phyloP scores from a whole-genome alignment of 2,797 vertebrate genomes.

The Arnoldichthys spilopterus region DNA sequence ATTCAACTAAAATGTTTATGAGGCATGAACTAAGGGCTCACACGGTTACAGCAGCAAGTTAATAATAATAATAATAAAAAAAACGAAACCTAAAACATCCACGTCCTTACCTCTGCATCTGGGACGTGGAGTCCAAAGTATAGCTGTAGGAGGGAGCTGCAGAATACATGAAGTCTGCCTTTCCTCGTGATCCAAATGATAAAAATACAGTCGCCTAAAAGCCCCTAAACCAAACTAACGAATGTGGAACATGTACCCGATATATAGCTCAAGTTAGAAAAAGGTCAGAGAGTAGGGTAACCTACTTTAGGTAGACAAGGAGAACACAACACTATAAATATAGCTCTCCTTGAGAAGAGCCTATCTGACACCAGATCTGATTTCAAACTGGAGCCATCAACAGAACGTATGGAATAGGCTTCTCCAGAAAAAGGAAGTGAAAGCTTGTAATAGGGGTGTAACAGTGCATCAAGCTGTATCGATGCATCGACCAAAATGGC shows the following conservation, averaged over 20 bases:
- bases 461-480: too few species aligned
- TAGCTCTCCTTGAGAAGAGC: constrained; percentile 19
- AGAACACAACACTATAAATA: constrained; percentile 34
- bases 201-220: constrained; percentile 48
- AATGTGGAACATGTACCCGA: constrained; percentile 54
- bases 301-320: constrained; percentile 58
- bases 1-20: background rate
- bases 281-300: constrained; percentile 59
- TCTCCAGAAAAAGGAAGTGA: too few species aligned
- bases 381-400: background rate
- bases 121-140: background rate
- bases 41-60: too few species aligned
- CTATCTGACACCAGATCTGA: background rate
- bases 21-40: too few species aligned
- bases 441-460: too few species aligned
- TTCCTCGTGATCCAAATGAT: constrained; percentile 41
- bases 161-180: background rate
- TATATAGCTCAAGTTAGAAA: constrained; percentile 55
- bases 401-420: background rate
- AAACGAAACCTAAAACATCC: too few species aligned
- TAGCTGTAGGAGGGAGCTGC: background rate
- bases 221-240: constrained; percentile 46
- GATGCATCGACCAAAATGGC: background rate
- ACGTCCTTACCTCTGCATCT: background rate
- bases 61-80: too few species aligned